A percentile compares a stretch with the other conserved stretches of the same genome.
phyloP scores from a whole-genome alignment of 2,888 invertebrate genomes.

The Atherix ibis region DNA sequence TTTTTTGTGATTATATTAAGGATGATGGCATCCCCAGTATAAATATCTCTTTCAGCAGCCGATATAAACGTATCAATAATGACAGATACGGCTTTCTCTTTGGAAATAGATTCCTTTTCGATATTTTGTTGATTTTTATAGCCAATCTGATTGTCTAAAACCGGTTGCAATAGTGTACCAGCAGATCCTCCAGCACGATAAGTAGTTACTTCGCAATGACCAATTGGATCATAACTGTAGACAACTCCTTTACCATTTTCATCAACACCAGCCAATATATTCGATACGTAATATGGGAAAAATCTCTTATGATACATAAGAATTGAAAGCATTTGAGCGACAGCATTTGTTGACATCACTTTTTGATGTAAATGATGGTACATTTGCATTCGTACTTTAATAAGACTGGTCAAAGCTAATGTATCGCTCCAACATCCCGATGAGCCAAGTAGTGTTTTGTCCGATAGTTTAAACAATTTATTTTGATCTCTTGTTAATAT shows the following conservation, averaged over 20 bases:
- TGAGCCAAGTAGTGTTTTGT: slow-evolving; percentile 77
- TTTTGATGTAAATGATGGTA: slow-evolving; percentile 90
- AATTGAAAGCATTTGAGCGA: slow-evolving; percentile 91
- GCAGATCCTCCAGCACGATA: slow-evolving; percentile 87
- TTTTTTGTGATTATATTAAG: slow-evolving; percentile 79
- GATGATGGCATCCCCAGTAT: slow-evolving; percentile 82
- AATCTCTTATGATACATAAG: slow-evolving; percentile 93
- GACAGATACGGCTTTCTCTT: slow-evolving; percentile 69
- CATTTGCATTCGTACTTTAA: slow-evolving; percentile 83
- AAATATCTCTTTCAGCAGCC: slow-evolving; percentile 94
- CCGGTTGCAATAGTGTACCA: slow-evolving; percentile 77
- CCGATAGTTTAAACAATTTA: slow-evolving; percentile 70
- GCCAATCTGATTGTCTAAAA: slow-evolving; percentile 92
- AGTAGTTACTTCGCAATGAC: slow-evolving; percentile 72
- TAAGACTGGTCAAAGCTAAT: slow-evolving; percentile 68
- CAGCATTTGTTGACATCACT: slow-evolving; percentile 78
- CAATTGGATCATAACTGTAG: slow-evolving; percentile 94
- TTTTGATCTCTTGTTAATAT: slow-evolving; percentile 80
- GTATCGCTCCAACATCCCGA: slow-evolving; percentile 98
- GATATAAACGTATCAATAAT: slow-evolving; percentile 94
- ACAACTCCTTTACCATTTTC: slow-evolving; percentile 86
- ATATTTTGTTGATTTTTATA: slow-evolving; percentile 60
- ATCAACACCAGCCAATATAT: slow-evolving; percentile 87
- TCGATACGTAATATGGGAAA: slow-evolving; percentile 96
- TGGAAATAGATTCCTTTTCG: slow-evolving; percentile 43